These are phyloP conservation scores for Nasonia vitripennis DNA, from an alignment of 1,140 invertebrate species.

Conservation along the genomic window DNA sequence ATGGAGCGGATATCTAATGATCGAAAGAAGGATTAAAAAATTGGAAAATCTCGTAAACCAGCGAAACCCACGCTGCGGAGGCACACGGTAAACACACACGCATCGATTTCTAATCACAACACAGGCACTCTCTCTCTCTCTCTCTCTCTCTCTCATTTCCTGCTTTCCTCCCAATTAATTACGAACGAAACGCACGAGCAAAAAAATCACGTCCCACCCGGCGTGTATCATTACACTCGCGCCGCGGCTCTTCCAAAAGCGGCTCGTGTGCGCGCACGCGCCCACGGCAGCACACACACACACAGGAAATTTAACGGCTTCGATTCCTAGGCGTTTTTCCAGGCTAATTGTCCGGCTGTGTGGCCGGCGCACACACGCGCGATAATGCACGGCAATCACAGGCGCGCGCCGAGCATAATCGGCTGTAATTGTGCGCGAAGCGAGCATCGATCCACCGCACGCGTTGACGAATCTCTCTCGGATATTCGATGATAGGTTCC, in stretches of 20 bases:
- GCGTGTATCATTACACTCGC: conserved; percentile 6
- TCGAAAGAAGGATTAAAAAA: too few relatives aligned
- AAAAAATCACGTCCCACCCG: neutral
- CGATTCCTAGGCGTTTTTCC: conserved; percentile 21
- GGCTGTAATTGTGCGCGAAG: conserved; percentile 17
- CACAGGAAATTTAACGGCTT: conserved; percentile 34
- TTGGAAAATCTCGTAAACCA: too few relatives aligned
- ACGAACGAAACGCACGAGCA: neutral
- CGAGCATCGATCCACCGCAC: neutral
- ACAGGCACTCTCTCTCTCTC: neutral
- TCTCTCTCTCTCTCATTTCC: neutral
- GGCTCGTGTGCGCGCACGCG: neutral
- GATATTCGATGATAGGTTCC: neutral
- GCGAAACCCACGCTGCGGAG: too few relatives aligned
- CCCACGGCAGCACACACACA: conserved; percentile 12
- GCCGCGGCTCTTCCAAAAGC: conserved; percentile 18
- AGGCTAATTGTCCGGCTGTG: conserved; percentile 19
- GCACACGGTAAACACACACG: too few relatives aligned
- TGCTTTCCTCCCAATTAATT: conserved; percentile 13
- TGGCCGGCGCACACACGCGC: neutral
- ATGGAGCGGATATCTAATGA: too few relatives aligned
- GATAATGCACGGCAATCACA: conserved; percentile 30
- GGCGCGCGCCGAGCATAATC: neutral
- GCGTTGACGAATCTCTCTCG: neutral
- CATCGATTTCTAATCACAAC: too few relatives aligned